Conservation (phyloP, 2,797 vertebrate species). For the Platyrinchus mystaceus region DNA sequence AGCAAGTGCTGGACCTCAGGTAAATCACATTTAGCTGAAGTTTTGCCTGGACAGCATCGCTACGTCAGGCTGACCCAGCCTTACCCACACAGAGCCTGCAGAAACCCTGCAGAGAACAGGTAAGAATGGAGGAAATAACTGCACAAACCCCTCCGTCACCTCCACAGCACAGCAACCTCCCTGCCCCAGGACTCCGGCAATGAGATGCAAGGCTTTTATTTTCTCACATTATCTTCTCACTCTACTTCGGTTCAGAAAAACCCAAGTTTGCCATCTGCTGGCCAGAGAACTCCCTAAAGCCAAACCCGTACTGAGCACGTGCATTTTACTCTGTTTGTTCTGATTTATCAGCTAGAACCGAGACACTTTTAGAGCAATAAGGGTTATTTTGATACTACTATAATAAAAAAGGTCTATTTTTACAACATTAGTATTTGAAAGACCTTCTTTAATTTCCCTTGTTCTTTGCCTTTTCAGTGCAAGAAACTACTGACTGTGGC, state of each 20-base stretch:
- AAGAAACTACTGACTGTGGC: not conserved
- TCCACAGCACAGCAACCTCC: rapidly evolving
- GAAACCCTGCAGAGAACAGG: not conserved
- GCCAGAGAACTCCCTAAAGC: not conserved
- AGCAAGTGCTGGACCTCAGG: not conserved
- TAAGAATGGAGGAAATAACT: not conserved
- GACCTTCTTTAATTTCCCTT: not conserved
- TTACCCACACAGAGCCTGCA: not conserved
- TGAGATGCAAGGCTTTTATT: too few relatives aligned
- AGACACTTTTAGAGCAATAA: not conserved
- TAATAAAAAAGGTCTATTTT: not conserved
- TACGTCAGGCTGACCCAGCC: not conserved
- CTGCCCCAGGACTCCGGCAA: not conserved
- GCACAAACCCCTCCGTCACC: not conserved
- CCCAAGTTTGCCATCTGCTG: constrained; percentile 31
- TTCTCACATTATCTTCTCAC: not conserved
- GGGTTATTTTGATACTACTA: not conserved
- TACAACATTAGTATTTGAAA: not conserved
- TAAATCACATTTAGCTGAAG: too few relatives aligned
- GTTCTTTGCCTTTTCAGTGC: too few relatives aligned
- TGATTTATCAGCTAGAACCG: not conserved
- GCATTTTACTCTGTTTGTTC: not conserved
- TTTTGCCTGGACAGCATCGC: not conserved
- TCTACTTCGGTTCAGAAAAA: not conserved
- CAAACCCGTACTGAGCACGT: rapidly evolving